These are phyloP conservation scores for Epinephelus moara DNA, from an alignment of 2,113 vertebrate species.

Conservation along the genomic window DNA sequence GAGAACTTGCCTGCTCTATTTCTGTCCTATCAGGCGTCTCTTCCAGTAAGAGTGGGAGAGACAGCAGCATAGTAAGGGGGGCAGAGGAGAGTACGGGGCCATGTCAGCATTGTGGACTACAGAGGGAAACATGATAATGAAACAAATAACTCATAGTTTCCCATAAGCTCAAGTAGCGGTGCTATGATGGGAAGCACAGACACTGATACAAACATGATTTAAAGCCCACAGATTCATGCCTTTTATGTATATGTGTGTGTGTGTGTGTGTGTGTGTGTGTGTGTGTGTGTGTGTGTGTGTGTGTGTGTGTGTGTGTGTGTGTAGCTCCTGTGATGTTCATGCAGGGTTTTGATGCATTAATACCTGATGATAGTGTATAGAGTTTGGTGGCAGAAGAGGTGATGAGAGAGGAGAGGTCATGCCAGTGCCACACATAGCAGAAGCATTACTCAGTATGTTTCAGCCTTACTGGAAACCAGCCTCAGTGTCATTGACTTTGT, in stretches of 20 bases:
- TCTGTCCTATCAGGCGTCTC: conserved; percentile 64
- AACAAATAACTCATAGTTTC: not conserved
- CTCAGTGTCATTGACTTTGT: not conserved
- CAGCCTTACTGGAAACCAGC: not conserved
- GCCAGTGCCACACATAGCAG: conserved; percentile 7
- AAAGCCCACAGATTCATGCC: not conserved
- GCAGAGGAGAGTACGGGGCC: too few species aligned
- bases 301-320: too few species aligned
- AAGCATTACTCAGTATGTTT: conserved; percentile 41
- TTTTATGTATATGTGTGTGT: too few species aligned
- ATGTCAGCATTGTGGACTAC: not conserved
- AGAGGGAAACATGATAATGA: not conserved
- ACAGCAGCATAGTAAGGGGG: not conserved
- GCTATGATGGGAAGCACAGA: not conserved
- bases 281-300: too few species aligned
- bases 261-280: too few species aligned
- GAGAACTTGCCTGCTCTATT: conserved; percentile 73
- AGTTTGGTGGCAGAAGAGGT: not conserved
- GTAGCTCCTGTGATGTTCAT: not conserved
- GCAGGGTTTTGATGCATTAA: not conserved
- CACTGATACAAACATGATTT: not conserved
- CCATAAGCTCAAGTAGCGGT: not conserved
- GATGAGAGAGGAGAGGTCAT: conserved; percentile 18
- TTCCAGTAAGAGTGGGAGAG: conserved; percentile 72
- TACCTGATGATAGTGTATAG: too few species aligned